A percentile compares a stretch with the other conserved stretches of the same genome.
These are phyloP conservation scores for Marmota monax DNA, from an alignment of 2,113 vertebrate species.

Conservation along the genomic window DNA sequence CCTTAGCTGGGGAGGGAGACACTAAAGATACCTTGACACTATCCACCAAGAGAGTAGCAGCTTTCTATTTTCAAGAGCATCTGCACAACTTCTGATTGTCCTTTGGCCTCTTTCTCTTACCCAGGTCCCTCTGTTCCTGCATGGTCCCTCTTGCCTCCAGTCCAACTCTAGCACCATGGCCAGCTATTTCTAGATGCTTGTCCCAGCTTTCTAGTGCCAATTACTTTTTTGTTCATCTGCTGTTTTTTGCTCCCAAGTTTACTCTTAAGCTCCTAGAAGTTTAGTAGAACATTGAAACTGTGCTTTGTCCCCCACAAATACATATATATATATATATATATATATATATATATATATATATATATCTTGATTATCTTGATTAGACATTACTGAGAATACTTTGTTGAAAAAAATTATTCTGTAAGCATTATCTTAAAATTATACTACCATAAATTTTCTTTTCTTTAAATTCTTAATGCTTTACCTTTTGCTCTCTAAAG, in stretches of 20 bases:
- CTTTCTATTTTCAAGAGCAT: background rate
- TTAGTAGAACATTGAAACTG: background rate
- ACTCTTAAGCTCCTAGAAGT: background rate
- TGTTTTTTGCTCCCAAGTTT: background rate
- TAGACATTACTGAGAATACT: background rate
- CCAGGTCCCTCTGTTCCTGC: background rate
- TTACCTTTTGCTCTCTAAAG: background rate
- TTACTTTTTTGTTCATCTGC: background rate
- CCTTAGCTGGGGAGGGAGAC: background rate
- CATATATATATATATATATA: too few relatives aligned
- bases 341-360: too few relatives aligned
- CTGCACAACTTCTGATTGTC: background rate
- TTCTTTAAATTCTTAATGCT: background rate
- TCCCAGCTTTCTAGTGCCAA: background rate
- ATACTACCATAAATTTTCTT: background rate
- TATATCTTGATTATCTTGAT: background rate
- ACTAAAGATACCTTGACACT: background rate
- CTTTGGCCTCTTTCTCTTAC: background rate
- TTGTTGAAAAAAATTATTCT: background rate
- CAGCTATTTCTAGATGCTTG: background rate
- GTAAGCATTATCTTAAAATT: background rate
- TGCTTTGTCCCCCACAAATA: background rate
- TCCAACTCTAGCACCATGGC: background rate
- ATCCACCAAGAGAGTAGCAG: background rate
- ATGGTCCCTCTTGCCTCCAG: background rate